phyloP scores from a whole-genome alignment of 2,888 invertebrate species.

The Eumerus sabulonum region DNA sequence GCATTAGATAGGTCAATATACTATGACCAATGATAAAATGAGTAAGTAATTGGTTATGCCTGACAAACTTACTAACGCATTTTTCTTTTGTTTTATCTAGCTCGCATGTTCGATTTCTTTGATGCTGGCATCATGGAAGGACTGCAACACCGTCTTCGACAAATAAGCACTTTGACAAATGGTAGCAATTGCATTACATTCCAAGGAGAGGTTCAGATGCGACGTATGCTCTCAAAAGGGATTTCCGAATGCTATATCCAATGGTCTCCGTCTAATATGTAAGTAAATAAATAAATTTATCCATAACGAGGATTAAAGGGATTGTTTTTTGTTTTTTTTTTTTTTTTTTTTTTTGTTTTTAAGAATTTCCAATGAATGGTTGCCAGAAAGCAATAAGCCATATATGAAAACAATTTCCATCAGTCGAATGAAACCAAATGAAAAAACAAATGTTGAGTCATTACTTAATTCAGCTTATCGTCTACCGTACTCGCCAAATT shows the following conservation, averaged over 20 bases:
- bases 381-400: constrained; percentile 85
- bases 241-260: constrained; percentile 86
- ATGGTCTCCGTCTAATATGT: constrained; percentile 93
- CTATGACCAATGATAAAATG: too few relatives aligned
- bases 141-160: constrained; percentile 88
- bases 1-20: neutral
- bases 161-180: constrained; percentile 83
- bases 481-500: constrained; percentile 75
- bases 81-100: constrained; percentile 83
- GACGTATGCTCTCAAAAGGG: constrained; percentile 83
- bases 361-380: constrained; percentile 93
- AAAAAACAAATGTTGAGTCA: constrained; percentile 76
- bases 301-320: too few relatives aligned
- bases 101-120: constrained; percentile 95
- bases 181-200: constrained; percentile 85
- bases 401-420: constrained; percentile 82
- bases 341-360: constrained; percentile 73
- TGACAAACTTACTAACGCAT: too few relatives aligned
- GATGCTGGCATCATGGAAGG: constrained; percentile 96
- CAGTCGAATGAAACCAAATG: constrained; percentile 75
- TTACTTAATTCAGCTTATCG: constrained; percentile 76
- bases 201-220: constrained; percentile 85
- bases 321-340: neutral
- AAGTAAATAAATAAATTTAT: constrained; percentile 79
- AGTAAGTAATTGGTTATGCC: too few relatives aligned